Base-by-base conservation (phyloP, 2,797 vertebrate species). In the Dromococcyx pavoninus region DNA sequence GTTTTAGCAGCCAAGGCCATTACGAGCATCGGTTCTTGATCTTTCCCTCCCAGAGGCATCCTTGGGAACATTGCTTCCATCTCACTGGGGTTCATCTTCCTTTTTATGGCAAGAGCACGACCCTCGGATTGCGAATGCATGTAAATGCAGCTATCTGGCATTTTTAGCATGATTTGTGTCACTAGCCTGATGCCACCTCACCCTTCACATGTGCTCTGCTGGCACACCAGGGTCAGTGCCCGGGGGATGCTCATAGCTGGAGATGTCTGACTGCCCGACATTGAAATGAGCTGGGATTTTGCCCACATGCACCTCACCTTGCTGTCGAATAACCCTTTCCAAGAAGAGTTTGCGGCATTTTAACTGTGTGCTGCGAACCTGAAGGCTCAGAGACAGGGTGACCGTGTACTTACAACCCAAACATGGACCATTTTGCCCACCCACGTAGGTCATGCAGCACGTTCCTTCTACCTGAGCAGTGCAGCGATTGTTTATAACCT, bases 21-120 rank as follows among this genome's bases (percentile, higher is more conserved):
- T 95, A 95, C 0, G 39, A 94, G 73, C 91, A 86, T 80, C 4
- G 9, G 62, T 84, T 92, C 94, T 88, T 96, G 92, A 94, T 94
- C 96, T 91, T 91, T 91, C 75, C 93, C 94, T 92, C 83, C 88
- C 88, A 92, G 86, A 86, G 89, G 86, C 95, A 96, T 94, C 86
- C 85, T 91, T 76, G 83, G 93, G 87, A 91, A 82, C 92, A 79
- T 65, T 0, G 27, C 77, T 96, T 67, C 87, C 92, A 77, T 88
- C 91, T 94, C 46, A 8, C 81, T 3, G 3, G 90, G 69, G 89
- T 91, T 96, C 95, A 92, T 91, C 94, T 93, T 70, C 88, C 86
- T 77, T 94, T 96, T 71, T 86, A 92, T 61, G 83, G 91, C 92
- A 93, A 96, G 94, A 96, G 91, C 92, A 76, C 0, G 89, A 96